These are phyloP conservation scores for Cenopis cana DNA, from an alignment of 2,888 invertebrate genomes.

Conservation along the genomic window DNA sequence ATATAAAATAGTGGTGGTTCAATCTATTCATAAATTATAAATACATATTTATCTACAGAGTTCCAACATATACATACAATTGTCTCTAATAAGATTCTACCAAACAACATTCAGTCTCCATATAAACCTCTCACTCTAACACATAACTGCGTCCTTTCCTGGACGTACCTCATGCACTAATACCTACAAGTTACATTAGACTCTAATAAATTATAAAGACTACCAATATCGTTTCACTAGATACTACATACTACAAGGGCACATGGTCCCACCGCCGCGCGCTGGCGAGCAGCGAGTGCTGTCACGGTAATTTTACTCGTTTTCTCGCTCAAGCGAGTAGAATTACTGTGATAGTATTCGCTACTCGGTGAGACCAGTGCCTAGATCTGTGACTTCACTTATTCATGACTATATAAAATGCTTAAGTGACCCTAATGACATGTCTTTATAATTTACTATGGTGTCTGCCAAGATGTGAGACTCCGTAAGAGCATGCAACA, in stretches of 20 bases:
- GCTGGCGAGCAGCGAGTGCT: too few relatives aligned
- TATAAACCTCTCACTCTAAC: background rate
- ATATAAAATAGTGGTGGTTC: conserved; percentile 7
- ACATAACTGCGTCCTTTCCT: background rate
- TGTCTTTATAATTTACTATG: background rate
- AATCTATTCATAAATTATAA: background rate
- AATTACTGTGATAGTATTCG: too few relatives aligned
- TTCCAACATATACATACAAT: background rate
- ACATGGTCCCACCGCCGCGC: too few relatives aligned
- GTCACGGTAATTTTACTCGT: too few relatives aligned
- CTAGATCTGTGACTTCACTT: too few relatives aligned
- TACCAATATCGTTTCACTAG: background rate
- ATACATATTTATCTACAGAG: background rate
- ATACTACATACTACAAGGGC: too few relatives aligned
- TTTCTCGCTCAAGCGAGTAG: too few relatives aligned
- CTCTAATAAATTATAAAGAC: background rate
- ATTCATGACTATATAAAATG: too few relatives aligned
- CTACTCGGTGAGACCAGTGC: too few relatives aligned
- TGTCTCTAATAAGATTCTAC: background rate
- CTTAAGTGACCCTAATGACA: background rate
- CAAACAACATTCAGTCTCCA: background rate
- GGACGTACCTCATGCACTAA: background rate
- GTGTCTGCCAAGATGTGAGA: too few relatives aligned
- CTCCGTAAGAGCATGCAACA: background rate
- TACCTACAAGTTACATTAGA: background rate